Evolutionary conservation across 2,797 vertebrate species (phyloP).

Genomic region (Poeciliopsis presidionis): DNA sequence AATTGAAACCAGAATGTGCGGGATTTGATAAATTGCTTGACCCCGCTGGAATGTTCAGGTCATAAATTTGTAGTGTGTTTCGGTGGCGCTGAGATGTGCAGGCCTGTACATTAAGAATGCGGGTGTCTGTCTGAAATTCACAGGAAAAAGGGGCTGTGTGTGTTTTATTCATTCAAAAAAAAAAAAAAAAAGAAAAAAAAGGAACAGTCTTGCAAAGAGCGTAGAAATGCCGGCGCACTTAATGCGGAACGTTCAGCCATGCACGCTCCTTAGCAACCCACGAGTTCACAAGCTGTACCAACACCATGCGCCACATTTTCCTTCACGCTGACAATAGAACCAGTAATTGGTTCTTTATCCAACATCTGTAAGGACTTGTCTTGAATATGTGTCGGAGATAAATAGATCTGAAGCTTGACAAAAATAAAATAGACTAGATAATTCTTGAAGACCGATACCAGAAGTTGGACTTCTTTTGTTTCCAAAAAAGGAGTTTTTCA

Average conservation of each 20-base stretch:
- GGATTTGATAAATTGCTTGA: conserved; percentile 99
- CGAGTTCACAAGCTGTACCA: conserved; percentile 1
- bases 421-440: neutral
- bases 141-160: conserved; percentile 33
- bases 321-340: neutral
- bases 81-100: conserved; percentile 75
- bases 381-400: neutral
- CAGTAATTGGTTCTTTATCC: neutral
- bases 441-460: neutral
- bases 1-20: conserved; percentile 99
- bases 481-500: neutral
- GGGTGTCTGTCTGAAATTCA: conserved; percentile 41
- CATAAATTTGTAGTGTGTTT: conserved; percentile 95
- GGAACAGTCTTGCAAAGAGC: conserved; percentile 76
- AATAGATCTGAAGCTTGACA: neutral
- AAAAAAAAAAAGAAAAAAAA: conserved; percentile 28
- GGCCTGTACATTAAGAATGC: conserved; percentile 56
- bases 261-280: neutral
- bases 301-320: neutral
- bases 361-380: neutral
- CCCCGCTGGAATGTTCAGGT: conserved; percentile 96
- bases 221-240: neutral
- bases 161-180: conserved; percentile 69
- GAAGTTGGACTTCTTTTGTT: neutral
- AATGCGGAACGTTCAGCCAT: neutral